Base-by-base conservation (phyloP, 2,113 vertebrate genomes). In the Ophthalmolycus amberensis region DNA sequence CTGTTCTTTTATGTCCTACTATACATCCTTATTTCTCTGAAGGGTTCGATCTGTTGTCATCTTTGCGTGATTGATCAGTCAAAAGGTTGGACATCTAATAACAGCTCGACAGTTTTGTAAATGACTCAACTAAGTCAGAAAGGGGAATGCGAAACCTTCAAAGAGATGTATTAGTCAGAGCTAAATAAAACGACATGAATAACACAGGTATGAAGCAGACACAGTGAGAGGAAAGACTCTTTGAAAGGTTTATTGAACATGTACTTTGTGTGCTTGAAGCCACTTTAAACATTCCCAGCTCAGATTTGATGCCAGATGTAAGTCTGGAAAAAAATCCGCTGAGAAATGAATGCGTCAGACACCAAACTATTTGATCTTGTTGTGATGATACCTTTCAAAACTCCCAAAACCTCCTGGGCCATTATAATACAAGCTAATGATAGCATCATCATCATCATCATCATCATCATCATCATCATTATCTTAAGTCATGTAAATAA, bases 91-190 rank as follows among this genome's bases (percentile, higher is more conserved):
- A 29, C 0, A 0, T 42, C 59, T 25, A 67, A 54, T 52, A 83
- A 6, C 10, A 60, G 22, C 29, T 60, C 25, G 66, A 6, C 27
- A 15, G 32, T 52, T 73, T 67, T 48, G 38, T 50, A 68, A 74
- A 84, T 77, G 56, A 71, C 54, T 87, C 52, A 60, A 66, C 16
- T 0, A 7, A n/a, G 25, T 63, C 27, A 52, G 7, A 70, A 1
- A 78, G n/a, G 14, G 14, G 44, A 44, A 5, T 0, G 38, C 38
- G 44, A 79, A 80, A 34, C 58, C 27, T 86, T 89, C 67, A 87
- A 54, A 83, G 64, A 64, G 25, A 12, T 42, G 59, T 14, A 5
- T 65, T 60, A 27, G 6, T 75, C 60, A 63, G 25, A 74, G 38
- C 37, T 63, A 1, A 74, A 73, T 32, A 40, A 77, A 59, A 75